Conservation (phyloP, 2,888 invertebrate species). For the Meiosimyza decipiens region DNA sequence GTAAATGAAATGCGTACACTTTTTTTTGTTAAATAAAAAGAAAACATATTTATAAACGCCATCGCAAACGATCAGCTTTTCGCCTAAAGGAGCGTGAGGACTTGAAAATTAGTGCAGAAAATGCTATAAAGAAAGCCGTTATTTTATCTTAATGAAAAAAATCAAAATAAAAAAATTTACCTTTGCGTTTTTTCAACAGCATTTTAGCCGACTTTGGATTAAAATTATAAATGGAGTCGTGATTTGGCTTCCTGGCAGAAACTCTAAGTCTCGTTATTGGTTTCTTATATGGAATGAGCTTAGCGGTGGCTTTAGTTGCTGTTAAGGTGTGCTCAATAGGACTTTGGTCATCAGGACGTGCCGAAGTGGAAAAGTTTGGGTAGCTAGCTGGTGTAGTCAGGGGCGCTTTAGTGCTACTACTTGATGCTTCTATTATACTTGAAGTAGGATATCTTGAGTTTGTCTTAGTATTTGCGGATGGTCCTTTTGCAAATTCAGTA, state of each 20-base stretch:
- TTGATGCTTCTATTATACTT: slow-evolving; percentile 16
- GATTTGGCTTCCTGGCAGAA: slow-evolving; percentile 9
- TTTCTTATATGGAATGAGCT: neutral
- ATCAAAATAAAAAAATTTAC: slow-evolving; percentile 10
- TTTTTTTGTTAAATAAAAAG: too few relatives aligned
- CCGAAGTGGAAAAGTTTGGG: too few relatives aligned
- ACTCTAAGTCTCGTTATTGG: neutral
- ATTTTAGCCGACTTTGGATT: slow-evolving; percentile 53
- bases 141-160: neutral
- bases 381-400: too few relatives aligned
- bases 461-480: neutral
- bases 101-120: neutral
- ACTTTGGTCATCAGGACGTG: too few relatives aligned
- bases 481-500: neutral
- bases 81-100: neutral
- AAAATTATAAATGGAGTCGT: slow-evolving; percentile 51
- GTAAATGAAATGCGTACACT: too few relatives aligned
- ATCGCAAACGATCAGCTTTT: too few relatives aligned
- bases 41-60: too few relatives aligned
- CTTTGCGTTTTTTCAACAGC: slow-evolving; percentile 47
- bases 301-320: too few relatives aligned
- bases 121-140: neutral
- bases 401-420: neutral
- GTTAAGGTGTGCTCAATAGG: too few relatives aligned
- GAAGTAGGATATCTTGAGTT: neutral